phyloP scores from a whole-genome alignment of 2,113 vertebrate species.

The Eulemur rufifrons region DNA sequence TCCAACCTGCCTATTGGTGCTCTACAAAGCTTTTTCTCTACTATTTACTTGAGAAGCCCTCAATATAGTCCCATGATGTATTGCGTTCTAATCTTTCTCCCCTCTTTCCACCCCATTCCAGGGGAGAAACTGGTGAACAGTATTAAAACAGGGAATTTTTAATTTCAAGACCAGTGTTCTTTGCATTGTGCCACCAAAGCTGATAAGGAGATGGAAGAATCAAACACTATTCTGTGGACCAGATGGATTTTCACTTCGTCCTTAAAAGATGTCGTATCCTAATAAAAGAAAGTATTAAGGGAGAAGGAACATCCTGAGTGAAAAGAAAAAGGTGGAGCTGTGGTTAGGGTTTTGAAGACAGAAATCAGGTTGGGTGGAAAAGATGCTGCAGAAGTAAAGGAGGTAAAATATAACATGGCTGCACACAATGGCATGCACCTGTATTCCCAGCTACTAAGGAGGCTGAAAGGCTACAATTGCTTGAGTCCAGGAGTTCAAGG shows the following conservation, averaged over 20 bases:
- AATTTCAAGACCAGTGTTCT: not conserved
- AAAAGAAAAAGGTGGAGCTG: not conserved
- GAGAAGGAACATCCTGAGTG: not conserved
- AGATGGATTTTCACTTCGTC: not conserved
- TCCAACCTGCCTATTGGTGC: not conserved
- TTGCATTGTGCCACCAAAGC: not conserved
- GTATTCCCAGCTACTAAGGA: not conserved
- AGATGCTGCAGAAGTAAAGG: not conserved
- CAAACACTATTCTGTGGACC: not conserved
- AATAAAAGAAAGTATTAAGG: not conserved
- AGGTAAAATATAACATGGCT: not conserved
- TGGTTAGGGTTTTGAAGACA: not conserved
- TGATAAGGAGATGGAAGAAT: not conserved
- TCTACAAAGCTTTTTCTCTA: not conserved
- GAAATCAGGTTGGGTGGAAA: not conserved
- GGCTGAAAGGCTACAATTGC: not conserved
- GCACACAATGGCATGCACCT: not conserved
- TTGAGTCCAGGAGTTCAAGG: not conserved
- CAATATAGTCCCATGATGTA: not conserved
- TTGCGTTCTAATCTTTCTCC: not conserved
- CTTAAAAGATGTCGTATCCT: not conserved
- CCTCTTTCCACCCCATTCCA: rapidly evolving
- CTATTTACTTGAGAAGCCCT: not conserved
- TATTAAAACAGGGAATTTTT: not conserved
- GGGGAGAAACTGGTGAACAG: not conserved